A percentile compares a stretch with the other conserved stretches of the same genome.
Evolutionary conservation across 2,888 invertebrate genomes (phyloP).

Genomic region (Asteroscopus sphinx): DNA sequence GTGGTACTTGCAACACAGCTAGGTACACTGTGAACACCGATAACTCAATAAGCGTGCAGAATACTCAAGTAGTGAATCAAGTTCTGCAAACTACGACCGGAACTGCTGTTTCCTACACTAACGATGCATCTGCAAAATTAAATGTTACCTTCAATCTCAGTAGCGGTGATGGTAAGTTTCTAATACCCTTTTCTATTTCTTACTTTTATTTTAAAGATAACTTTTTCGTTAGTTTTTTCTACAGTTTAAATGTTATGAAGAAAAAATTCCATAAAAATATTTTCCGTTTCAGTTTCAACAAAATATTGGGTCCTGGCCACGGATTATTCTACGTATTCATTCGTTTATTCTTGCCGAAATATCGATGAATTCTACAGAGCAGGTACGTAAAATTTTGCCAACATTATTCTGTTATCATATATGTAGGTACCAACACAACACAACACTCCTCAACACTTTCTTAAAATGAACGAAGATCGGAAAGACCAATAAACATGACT

Average conservation of each 20-base stretch:
- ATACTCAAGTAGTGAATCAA: slow-evolving; percentile 76
- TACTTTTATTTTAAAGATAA: too few species aligned
- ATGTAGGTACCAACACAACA: too few species aligned
- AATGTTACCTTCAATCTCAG: slow-evolving; percentile 71
- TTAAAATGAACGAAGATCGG: too few species aligned
- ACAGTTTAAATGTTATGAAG: too few species aligned
- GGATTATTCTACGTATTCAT: slow-evolving; percentile 90
- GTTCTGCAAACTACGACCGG: slow-evolving; percentile 71
- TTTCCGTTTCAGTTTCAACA: slow-evolving; percentile 63
- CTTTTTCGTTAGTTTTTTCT: too few species aligned
- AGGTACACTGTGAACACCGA: slow-evolving; percentile 64
- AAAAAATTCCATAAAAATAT: too few species aligned
- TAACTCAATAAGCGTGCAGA: slow-evolving; percentile 68
- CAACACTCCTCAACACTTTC: too few species aligned
- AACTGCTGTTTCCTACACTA: slow-evolving; percentile 64
- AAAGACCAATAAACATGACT: too few species aligned
- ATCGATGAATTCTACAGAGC: slow-evolving; percentile 71
- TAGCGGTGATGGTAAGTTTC: slow-evolving; percentile 64
- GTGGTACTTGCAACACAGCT: slow-evolving; percentile 76
- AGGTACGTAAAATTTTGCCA: slow-evolving; percentile 59
- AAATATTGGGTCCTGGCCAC: slow-evolving; percentile 84
- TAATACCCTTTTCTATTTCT: not conserved
- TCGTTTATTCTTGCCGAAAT: slow-evolving; percentile 91
- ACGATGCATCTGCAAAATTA: slow-evolving; percentile 73
- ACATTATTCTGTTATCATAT: too few species aligned